A percentile compares a stretch with the other conserved stretches of the same genome.
phyloP scores from a whole-genome alignment of 2,797 vertebrate genomes.

The Morelia viridis region DNA sequence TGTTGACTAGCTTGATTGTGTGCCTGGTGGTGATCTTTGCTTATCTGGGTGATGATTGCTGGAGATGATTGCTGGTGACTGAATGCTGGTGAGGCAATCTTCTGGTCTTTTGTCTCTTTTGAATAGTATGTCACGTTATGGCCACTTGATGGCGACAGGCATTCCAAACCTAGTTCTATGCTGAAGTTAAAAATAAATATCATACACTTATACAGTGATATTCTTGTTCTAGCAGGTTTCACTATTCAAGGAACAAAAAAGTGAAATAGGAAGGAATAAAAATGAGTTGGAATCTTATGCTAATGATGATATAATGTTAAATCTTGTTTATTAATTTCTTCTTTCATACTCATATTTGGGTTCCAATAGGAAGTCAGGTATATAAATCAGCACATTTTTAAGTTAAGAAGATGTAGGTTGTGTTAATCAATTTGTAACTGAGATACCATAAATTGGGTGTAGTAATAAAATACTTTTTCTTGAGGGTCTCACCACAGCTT shows the following conservation, averaged over 20 bases:
- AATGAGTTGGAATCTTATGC: neutral
- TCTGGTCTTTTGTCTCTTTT: too few species aligned
- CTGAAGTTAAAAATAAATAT: neutral
- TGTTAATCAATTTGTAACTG: neutral
- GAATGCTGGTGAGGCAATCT: too few species aligned
- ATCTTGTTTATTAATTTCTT: neutral
- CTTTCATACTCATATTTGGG: neutral
- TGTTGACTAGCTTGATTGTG: too few species aligned
- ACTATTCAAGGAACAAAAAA: neutral
- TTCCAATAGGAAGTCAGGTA: neutral
- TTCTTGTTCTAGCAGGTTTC: neutral
- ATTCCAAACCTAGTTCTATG: neutral
- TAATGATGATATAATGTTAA: neutral
- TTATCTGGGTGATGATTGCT: too few species aligned
- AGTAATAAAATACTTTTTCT: neutral
- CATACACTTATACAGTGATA: neutral
- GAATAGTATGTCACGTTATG: neutral
- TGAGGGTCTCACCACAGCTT: conserved; percentile 82
- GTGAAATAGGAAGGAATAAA: neutral
- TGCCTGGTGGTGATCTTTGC: too few species aligned
- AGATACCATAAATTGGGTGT: neutral
- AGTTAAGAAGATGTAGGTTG: neutral
- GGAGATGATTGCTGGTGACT: too few species aligned
- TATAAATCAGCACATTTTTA: neutral
- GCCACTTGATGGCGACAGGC: neutral